Base-by-base conservation (phyloP, 2,888 invertebrate species). In the Panorpa germanica region DNA sequence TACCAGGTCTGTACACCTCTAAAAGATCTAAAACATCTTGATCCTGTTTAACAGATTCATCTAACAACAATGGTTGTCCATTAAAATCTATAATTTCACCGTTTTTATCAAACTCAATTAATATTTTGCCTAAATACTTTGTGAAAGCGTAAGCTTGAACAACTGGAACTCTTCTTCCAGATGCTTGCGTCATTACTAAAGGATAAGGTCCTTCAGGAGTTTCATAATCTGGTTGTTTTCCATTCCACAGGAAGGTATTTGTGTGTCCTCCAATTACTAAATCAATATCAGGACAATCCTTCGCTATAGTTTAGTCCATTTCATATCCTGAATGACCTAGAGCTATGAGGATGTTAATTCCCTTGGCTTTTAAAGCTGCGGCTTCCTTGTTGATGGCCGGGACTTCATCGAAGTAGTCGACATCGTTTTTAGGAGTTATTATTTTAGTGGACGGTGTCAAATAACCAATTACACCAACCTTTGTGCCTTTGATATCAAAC, bases 181-280 rank as follows among this genome's bases (percentile, higher is more conserved):
- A 66, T 14, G 51, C 40, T 51, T 80, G 76, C 9, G 50, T 56
- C 1, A 82, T 59, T 23, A 72, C 55, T 2, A 62, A 65, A 0
- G 85, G 85, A 50, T 85, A 85, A 0, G 63, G 57, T 2, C 73
- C 81, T 39, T 66, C 64, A 0, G 70, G 57, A 15, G 49, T 45
- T 43, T 86, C 85, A 1, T 49, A 43, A 39, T 74, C 73, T 0
- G 76, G 78, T 17, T 53, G 59, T 0, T 47, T 47, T 2, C 80
- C 82, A 36, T 68, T 72, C 61, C 75, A 86, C 2, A 86, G 56
- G 46, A 88, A 85, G 0, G 83, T 83, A 44, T 88, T 77, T 2
- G 81, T 77, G 44, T 88, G 86, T 1, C 86, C 86, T 5, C 88
- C 88, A 23, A 88, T 67, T 1, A 88, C 80, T 15, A 82, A 47